Percentiles rank a stretch among this genome's conserved stretches.
phyloP scores from a whole-genome alignment of 1,140 invertebrate species.

The Trigoniulus corallinus region DNA sequence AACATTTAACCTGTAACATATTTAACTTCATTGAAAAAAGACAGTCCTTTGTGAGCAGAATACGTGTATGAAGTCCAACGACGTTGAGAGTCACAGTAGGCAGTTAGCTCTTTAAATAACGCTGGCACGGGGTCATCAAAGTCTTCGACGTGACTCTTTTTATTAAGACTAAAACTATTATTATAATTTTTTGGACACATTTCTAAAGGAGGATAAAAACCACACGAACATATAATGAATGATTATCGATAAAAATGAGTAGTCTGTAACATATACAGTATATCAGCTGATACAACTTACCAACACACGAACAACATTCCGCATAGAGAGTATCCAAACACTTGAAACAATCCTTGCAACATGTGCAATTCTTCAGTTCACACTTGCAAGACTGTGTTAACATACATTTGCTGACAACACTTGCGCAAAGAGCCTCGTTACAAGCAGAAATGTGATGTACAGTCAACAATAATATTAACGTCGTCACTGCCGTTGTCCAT shows the following conservation, averaged over 20 bases:
- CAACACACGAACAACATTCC: conserved; percentile 90
- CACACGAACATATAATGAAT: conserved; percentile 3
- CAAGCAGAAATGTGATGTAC: conserved; percentile 36
- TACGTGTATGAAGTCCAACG: conserved; percentile 10
- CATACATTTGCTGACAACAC: conserved; percentile 89
- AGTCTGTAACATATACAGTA: too few relatives aligned
- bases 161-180: conserved; percentile 32
- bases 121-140: conserved; percentile 61
- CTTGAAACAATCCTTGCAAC: conserved; percentile 78
- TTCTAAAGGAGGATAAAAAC: conserved; percentile 25
- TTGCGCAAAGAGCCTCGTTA: conserved; percentile 80
- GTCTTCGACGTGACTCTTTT: conserved; percentile 73
- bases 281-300: too few relatives aligned
- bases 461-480: too few relatives aligned
- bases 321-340: conserved; percentile 75
- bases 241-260: too few relatives aligned
- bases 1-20: neutral
- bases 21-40: conserved; percentile 4
- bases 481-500: too few relatives aligned
- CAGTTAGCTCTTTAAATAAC: conserved; percentile 12
- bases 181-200: conserved; percentile 54
- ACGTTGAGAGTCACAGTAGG: conserved; percentile 4
- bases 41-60: conserved; percentile 12
- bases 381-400: conserved; percentile 89
- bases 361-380: conserved; percentile 69